Evolutionary conservation across 2,797 vertebrate species (phyloP), one percentile per base, ranked within the genome.

Genomic region (Acrocephalus scirpaceus): DNA sequence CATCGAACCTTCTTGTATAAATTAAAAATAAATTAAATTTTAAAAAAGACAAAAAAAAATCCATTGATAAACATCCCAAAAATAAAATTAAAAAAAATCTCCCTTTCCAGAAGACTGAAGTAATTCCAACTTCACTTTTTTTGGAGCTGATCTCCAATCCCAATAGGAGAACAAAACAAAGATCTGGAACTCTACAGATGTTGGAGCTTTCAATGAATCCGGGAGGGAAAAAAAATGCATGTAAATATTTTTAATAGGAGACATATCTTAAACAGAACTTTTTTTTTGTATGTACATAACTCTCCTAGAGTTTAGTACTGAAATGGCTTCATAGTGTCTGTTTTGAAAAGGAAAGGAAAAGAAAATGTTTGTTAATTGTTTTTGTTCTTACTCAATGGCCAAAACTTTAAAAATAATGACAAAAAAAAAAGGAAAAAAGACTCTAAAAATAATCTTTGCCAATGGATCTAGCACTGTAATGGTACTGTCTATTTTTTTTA

Each of bases 401-500:
- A 98, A 98, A 98, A 98, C 96, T 97, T 98, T 96, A 97, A 98
- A 98, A 94, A 96, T 96, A 96, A 97, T 96, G 53, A 50, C 93
- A 97, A 64, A 58, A 77, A 66, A 45, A 51, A 20, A 97, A 97
- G 97, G 17, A 42, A 45, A 78, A 53, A 85, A 96, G 94, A 93
- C 92, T 91, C 91, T 90, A 98, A 98, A 98, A 95, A 77, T 90
- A 98, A 97, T 96, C 97, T 97, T 95, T 98, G 98, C 98, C 98
- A 98, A 97, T 98, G 98, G 98, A 98, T 98, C 98, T 98, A 98
- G 98, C 98, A 98, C 98, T 98, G 99, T 98, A 98, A 99, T 98
- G 98, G 98, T 98, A 98, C 98, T 98, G 96, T 96, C 96, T 98
- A 98, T 98, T 98, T 98, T 98, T 98, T 98, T 98, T 98, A 98